Base-by-base conservation (phyloP, 1,140 invertebrate species). In the Tetraneura akinire region DNA sequence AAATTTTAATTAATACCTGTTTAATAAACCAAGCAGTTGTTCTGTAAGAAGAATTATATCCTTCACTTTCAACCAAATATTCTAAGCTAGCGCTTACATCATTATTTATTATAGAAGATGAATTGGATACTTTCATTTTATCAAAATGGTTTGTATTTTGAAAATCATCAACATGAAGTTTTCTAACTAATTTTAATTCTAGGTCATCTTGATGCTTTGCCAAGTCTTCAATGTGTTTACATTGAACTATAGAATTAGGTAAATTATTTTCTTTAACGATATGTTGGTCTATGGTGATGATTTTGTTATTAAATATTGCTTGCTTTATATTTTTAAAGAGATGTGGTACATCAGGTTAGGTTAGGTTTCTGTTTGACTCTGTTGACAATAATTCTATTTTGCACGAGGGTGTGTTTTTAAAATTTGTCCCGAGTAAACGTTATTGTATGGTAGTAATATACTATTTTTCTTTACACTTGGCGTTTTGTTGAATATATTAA, bases 311-410 rank as follows among this genome's bases (percentile, higher is more conserved):
- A 4, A 57, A 23, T 23, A 57, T 14, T 57, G 23, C n/a, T 57
- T 57, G 55, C 26, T 57, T 57, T 23, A 57, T 57, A 57, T 26
- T 57, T 10, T 57, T 57, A 57, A 57, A 57, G 23, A 57, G 26
- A 57, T 57, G 55, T 57, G 55, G 55, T 11, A 57, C 55, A 57
- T 57, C 55, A 23, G 71, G 29, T n/a, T n/a, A n/a, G n/a, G n/a
- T n/a, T n/a, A n/a, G n/a, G n/a, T n/a, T n/a, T n/a, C n/a, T n/a
- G n/a, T n/a, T n/a, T n/a, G n/a, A n/a, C n/a, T n/a, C n/a, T n/a
- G n/a, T n/a, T n/a, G n/a, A n/a, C n/a, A n/a, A n/a, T n/a, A n/a
- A n/a, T n/a, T n/a, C n/a, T n/a, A n/a, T n/a, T n/a, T n/a, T n/a
- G n/a, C n/a, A n/a, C n/a, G n/a, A n/a, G n/a, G n/a, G n/a, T n/a